These are phyloP conservation scores for Crossaster papposus DNA, from an alignment of 53 echinoderm and acorn worm species.

Conservation along the genomic window DNA sequence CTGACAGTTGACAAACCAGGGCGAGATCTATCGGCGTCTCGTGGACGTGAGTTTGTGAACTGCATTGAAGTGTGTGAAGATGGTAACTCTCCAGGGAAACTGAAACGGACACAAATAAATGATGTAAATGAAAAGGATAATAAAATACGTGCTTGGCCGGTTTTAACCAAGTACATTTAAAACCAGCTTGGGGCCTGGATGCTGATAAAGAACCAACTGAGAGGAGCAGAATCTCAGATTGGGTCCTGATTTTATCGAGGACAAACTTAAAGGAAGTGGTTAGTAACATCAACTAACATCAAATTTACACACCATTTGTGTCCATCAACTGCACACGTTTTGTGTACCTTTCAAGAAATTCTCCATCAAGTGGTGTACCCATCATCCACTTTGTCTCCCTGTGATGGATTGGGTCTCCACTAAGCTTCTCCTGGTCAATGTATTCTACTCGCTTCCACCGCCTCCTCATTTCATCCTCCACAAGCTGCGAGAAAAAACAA, in stretches of 20 bases:
- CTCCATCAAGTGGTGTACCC: constrained; percentile 88
- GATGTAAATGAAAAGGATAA: too few species aligned
- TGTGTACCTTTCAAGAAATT: constrained; percentile 79
- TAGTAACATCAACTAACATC: too few species aligned
- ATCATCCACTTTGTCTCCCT: constrained; percentile 67
- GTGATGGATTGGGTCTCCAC: constrained; percentile 41
- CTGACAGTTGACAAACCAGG: background rate
- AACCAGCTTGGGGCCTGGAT: too few species aligned
- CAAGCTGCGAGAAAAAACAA: constrained; percentile 41
- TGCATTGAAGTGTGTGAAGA: constrained; percentile 53
- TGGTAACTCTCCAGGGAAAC: constrained; percentile 44
- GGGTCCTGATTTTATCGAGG: too few species aligned
- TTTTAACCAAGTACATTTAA: too few species aligned
- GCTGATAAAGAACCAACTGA: too few species aligned
- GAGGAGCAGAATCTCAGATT: too few species aligned
- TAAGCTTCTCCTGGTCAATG: constrained; percentile 55
- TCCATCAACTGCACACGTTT: background rate
- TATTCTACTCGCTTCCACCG: constrained; percentile 84
- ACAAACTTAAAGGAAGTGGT: too few species aligned
- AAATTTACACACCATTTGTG: too few species aligned
- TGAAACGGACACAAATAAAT: background rate
- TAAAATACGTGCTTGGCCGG: too few species aligned
- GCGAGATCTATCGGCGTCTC: background rate
- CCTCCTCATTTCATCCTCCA: constrained; percentile 85
- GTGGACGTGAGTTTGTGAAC: constrained; percentile 46